phyloP scores from a whole-genome alignment of 2,888 invertebrate species.

The Monochamus alternatus region DNA sequence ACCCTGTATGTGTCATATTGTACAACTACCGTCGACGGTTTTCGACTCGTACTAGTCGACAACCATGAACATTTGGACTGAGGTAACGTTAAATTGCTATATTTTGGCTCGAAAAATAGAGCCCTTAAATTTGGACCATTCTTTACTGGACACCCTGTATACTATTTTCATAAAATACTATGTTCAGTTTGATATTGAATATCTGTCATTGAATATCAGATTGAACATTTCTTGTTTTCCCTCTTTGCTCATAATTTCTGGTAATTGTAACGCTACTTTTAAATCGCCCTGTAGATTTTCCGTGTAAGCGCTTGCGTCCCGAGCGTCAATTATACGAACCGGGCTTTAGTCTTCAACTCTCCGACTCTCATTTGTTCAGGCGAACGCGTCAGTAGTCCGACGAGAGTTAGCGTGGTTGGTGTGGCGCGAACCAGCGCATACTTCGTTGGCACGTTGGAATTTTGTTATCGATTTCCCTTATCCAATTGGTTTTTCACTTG shows the following conservation, averaged over 20 bases:
- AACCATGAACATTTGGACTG: no score
- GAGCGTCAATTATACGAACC: constrained; percentile 43
- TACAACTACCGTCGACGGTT: no score
- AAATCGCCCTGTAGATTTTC: not conserved
- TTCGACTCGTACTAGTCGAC: no score
- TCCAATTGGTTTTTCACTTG: constrained; percentile 27
- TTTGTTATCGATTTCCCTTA: constrained; percentile 34
- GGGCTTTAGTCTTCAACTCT: not conserved
- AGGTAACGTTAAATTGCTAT: no score
- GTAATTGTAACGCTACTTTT: no score
- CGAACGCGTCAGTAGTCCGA: constrained; percentile 33
- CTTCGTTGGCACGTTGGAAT: constrained; percentile 32
- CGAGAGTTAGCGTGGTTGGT: constrained; percentile 29
- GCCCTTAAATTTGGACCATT: not conserved
- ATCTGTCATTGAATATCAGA: no score
- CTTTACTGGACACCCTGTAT: no score
- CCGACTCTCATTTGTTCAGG: constrained; percentile 25
- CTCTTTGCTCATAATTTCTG: no score
- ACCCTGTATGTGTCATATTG: no score
- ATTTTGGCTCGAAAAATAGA: not conserved
- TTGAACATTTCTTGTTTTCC: no score
- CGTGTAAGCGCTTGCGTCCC: constrained; percentile 41
- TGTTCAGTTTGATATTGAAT: no score
- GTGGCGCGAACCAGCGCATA: constrained; percentile 20
- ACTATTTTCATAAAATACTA: no score